These are phyloP conservation scores for Parascotia fuliginaria DNA, from an alignment of 2,888 invertebrate genomes.

Conservation along the genomic window DNA sequence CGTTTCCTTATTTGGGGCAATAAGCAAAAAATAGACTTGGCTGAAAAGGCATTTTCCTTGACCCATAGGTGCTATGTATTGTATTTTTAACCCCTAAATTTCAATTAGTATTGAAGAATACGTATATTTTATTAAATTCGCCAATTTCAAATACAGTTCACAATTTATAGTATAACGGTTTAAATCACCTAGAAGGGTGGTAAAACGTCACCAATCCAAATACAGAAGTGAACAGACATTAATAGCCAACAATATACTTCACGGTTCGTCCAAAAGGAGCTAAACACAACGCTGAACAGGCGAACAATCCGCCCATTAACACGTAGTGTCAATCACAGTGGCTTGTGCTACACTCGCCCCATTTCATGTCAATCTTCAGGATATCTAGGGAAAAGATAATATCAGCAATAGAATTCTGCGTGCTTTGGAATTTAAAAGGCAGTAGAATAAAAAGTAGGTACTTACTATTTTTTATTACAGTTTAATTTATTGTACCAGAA, in stretches of 20 bases:
- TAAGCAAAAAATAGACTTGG: too few species aligned
- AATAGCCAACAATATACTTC: constrained; percentile 40
- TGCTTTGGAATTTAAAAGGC: constrained; percentile 10
- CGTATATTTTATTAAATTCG: too few species aligned
- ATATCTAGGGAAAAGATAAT: constrained; percentile 17
- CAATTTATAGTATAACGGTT: not conserved
- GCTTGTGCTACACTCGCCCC: constrained; percentile 41
- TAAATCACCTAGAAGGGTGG: not conserved
- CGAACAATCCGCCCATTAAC: constrained; percentile 59
- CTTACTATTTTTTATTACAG: too few species aligned
- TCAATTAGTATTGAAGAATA: too few species aligned
- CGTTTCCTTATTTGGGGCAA: too few species aligned
- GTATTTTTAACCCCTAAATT: too few species aligned
- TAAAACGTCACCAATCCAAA: constrained; percentile 5
- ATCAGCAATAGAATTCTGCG: constrained; percentile 22
- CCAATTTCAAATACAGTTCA: not conserved
- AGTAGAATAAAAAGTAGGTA: not conserved
- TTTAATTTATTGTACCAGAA: too few species aligned
- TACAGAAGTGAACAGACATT: constrained; percentile 23
- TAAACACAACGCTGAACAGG: constrained; percentile 34
- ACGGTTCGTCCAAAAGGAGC: constrained; percentile 32
- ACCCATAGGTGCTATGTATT: too few species aligned
- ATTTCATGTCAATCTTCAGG: constrained; percentile 64
- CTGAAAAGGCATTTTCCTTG: too few species aligned
- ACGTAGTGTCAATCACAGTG: constrained; percentile 62